These are phyloP conservation scores for Pelmatolapia mariae DNA, from an alignment of 2,113 vertebrate species.

Conservation along the genomic window DNA sequence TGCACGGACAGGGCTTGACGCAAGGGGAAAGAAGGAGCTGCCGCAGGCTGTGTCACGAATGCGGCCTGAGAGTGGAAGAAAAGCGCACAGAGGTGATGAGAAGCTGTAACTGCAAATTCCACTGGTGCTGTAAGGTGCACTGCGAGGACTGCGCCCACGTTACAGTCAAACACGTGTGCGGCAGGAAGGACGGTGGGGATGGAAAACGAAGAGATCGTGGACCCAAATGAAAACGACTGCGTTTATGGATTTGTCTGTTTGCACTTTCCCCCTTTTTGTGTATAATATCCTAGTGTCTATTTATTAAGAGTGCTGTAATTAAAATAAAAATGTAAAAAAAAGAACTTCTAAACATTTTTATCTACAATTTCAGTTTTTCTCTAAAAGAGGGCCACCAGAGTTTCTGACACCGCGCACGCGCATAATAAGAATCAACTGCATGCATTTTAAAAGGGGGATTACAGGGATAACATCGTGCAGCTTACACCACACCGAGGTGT, in stretches of 20 bases:
- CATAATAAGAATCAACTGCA: constrained; percentile 44
- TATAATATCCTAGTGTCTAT: constrained; percentile 26
- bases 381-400: background rate
- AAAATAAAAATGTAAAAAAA: background rate
- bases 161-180: constrained; percentile 82
- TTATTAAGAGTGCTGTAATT: constrained; percentile 27
- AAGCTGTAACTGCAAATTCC: constrained; percentile 96
- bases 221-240: constrained; percentile 35
- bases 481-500: constrained; percentile 46
- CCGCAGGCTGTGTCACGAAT: constrained; percentile 85
- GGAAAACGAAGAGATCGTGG: constrained; percentile 60
- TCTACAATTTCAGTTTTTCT: background rate
- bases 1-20: constrained; percentile 70
- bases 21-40: constrained; percentile 85
- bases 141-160: constrained; percentile 86
- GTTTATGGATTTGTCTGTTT: background rate
- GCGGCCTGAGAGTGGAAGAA: constrained; percentile 85
- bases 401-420: background rate
- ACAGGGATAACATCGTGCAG: constrained; percentile 48
- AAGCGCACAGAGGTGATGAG: constrained; percentile 74
- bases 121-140: constrained; percentile 94
- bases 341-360: background rate
- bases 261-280: constrained; percentile 30
- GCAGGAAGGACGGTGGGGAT: constrained; percentile 43
- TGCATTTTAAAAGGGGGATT: constrained; percentile 52